phyloP scores from a whole-genome alignment of 2,797 vertebrate genomes.

The Alca torda region DNA sequence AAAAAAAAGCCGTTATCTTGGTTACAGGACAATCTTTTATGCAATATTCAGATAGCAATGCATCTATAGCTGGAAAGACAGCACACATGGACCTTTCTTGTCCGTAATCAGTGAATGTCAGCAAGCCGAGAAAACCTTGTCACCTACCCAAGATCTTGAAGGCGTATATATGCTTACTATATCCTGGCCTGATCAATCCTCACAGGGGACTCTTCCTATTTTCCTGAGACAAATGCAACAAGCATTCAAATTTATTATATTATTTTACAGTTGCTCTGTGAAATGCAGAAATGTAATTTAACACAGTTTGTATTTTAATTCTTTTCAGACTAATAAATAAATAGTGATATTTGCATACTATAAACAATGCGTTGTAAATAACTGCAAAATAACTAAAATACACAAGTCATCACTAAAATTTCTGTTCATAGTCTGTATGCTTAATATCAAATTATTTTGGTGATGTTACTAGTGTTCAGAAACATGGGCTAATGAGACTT shows the following conservation, averaged over 20 bases:
- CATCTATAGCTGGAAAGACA: not conserved
- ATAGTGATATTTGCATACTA: not conserved
- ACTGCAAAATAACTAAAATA: not conserved
- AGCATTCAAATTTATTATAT: not conserved
- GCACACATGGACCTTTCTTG: not conserved
- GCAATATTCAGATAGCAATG: not conserved
- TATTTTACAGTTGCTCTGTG: not conserved
- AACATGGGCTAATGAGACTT: not conserved
- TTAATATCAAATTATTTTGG: not conserved
- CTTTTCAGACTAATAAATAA: not conserved
- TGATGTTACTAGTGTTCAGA: not conserved
- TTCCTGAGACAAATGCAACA: not conserved
- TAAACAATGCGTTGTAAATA: not conserved
- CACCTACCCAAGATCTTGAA: not conserved
- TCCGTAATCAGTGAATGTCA: conserved; percentile 3
- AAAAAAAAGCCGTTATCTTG: not conserved
- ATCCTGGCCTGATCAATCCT: not conserved
- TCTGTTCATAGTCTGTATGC: not conserved
- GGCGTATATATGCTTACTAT: not conserved
- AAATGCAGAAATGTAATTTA: not conserved
- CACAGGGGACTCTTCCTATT: not conserved
- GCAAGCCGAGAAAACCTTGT: not conserved
- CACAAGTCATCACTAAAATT: not conserved
- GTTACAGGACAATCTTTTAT: not conserved
- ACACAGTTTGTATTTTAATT: not conserved